Percentiles rank a stretch among this genome's conserved stretches.
Evolutionary conservation across 2,113 vertebrate species (phyloP).

Genomic region (Etia nguti): DNA sequence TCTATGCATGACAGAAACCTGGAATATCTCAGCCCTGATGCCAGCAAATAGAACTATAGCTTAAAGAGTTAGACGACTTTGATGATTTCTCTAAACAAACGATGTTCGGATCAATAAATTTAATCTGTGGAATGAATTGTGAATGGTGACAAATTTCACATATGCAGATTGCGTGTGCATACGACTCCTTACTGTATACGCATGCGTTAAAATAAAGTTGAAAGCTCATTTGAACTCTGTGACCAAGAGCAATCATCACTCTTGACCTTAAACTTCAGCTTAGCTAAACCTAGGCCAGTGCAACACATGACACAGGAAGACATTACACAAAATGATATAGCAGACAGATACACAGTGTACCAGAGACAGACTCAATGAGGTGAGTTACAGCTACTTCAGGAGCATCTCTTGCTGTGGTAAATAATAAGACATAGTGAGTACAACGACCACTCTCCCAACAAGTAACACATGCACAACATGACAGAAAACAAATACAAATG

Average conservation of each 20-base stretch:
- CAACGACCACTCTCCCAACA: background rate
- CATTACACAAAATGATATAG: background rate
- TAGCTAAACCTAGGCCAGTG: slow-evolving; percentile 48
- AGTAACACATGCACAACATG: slow-evolving; percentile 34
- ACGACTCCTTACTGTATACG: background rate
- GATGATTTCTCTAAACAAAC: background rate
- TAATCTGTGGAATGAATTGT: background rate
- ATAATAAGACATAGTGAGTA: slow-evolving; percentile 19
- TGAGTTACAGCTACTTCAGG: slow-evolving; percentile 29
- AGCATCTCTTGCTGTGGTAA: slow-evolving; percentile 17
- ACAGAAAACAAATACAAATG: background rate
- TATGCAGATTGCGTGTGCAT: background rate
- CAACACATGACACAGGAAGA: slow-evolving; percentile 27
- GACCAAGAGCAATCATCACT: background rate
- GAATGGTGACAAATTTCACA: background rate
- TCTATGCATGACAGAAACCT: background rate
- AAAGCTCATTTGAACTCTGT: background rate
- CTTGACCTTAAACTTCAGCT: background rate
- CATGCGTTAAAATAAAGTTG: background rate
- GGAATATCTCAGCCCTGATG: background rate
- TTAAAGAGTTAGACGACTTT: background rate
- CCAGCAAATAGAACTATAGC: background rate
- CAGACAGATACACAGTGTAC: slow-evolving; percentile 14
- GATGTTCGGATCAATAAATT: background rate
- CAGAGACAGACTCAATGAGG: slow-evolving; percentile 14